Base-by-base conservation (phyloP, 1,140 invertebrate species). In the Bombus sibiricus region DNA sequence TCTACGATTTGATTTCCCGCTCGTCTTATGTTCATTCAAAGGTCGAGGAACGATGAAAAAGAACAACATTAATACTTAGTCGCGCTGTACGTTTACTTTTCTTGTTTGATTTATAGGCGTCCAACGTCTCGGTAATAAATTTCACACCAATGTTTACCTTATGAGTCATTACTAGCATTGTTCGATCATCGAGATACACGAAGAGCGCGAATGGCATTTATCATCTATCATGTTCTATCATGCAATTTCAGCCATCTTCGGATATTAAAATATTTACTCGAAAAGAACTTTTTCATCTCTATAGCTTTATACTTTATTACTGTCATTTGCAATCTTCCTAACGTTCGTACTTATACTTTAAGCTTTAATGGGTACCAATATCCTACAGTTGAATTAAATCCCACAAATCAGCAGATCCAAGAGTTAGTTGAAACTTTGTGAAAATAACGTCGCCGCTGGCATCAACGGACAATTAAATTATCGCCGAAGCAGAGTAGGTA, bases 391-490 rank as follows among this genome's bases (percentile, higher is more conserved):
- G 69, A 73, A 66, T 73, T 59, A 81, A 64, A 85, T 81, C 71
- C 59, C 47, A 57, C 62, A 59, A 84, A 84, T 79, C 82, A 75
- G 72, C 78, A 57, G 53, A 39, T 59, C 79, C 87, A 80, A 78
- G 81, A 69, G 81, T 76, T 87, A 68, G 84, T 75, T 82, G 78
- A 88, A 90, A 90, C 83, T 86, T 90, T 79, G 76, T 75, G 88
- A 88, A 90, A 90, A 90, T 87, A 86, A 90, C 73, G 89, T 90
- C 81, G 81, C 85, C 78, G 74, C 76, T 47, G 69, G 89, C 83
- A 75, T 88, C 74, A 83, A 59, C 82, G 86, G 86, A 82, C 89
- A 91, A 91, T 86, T 90, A 91, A 91, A 91, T 91, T 91, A 91
- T 90, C 89, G 83, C 84, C 74, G 68, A 82, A 73, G 75, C 78